Conservation (phyloP, 2,113 vertebrate genomes). For the Arvicanthis niloticus region DNA sequence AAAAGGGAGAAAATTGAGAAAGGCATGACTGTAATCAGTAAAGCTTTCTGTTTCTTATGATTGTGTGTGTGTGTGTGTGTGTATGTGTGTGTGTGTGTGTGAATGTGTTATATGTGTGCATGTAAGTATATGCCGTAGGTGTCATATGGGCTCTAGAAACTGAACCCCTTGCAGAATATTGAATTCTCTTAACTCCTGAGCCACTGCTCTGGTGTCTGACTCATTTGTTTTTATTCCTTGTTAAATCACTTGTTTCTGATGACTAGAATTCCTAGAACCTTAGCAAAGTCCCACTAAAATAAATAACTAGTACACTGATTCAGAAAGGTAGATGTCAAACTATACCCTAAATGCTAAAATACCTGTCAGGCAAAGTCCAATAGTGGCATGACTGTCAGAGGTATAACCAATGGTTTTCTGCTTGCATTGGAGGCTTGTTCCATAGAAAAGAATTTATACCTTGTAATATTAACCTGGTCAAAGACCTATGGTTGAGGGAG, state of each 20-base stretch:
- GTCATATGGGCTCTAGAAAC: neutral
- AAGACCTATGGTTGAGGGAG: neutral
- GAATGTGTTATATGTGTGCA: neutral
- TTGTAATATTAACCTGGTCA: neutral
- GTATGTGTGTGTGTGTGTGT: neutral
- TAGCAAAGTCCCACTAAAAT: slow-evolving; percentile 29
- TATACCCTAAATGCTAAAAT: neutral
- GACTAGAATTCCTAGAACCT: slow-evolving; percentile 43
- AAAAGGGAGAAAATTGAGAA: slow-evolving; percentile 59
- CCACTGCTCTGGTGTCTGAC: neutral
- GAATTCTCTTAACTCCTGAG: neutral
- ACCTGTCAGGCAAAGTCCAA: neutral
- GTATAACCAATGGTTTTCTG: neutral
- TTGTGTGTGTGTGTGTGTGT: neutral
- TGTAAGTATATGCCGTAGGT: neutral
- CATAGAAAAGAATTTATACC: neutral
- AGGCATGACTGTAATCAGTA: slow-evolving; percentile 82
- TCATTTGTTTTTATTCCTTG: slow-evolving; percentile 34
- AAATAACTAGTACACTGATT: neutral
- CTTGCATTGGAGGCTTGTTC: too few relatives aligned
- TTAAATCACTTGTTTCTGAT: slow-evolving; percentile 47
- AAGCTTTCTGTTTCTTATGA: slow-evolving; percentile 32
- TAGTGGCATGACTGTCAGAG: neutral
- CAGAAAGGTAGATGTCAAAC: neutral
- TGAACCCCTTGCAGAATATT: neutral